These are phyloP conservation scores for Gorsachius magnificus DNA, from an alignment of 2,797 vertebrate genomes.

Conservation along the genomic window DNA sequence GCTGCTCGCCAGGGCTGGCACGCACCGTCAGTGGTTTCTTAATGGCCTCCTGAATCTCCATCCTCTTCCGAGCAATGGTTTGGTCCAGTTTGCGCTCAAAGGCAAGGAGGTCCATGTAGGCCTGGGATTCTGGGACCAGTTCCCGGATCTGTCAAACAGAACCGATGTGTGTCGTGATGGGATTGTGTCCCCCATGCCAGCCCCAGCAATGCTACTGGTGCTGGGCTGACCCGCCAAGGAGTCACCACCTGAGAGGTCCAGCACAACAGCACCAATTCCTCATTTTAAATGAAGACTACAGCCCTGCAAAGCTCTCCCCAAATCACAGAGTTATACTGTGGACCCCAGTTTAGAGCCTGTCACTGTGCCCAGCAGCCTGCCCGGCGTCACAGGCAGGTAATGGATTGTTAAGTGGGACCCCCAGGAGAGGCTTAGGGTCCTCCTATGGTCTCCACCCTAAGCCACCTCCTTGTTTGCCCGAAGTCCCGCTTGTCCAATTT, in stretches of 20 bases:
- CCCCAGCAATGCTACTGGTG: background rate
- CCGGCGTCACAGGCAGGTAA: background rate
- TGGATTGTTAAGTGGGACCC: too few species aligned
- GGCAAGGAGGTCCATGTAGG: constrained; percentile 98
- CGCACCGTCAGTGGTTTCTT: constrained; percentile 96
- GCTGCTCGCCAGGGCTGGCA: background rate
- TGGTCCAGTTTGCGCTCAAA: constrained; percentile 99
- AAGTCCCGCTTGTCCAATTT: background rate
- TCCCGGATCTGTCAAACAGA: constrained; percentile 87
- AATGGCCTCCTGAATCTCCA: constrained; percentile 99
- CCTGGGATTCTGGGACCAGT: constrained; percentile 97
- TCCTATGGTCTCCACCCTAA: background rate
- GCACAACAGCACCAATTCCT: fast-evolving
- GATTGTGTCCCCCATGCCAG: fast-evolving
- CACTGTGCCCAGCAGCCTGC: background rate
- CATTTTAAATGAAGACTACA: background rate
- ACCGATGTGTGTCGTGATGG: fast-evolving
- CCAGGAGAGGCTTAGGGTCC: background rate
- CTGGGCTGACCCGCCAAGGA: background rate
- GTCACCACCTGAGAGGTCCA: fast-evolving
- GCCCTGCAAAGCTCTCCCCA: background rate
- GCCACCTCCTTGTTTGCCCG: background rate
- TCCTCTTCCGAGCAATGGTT: constrained; percentile 96
- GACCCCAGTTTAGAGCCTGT: background rate
- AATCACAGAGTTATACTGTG: background rate